phyloP scores from a whole-genome alignment of 2,113 vertebrate species.

The Speoplatyrhinus poulsoni region DNA sequence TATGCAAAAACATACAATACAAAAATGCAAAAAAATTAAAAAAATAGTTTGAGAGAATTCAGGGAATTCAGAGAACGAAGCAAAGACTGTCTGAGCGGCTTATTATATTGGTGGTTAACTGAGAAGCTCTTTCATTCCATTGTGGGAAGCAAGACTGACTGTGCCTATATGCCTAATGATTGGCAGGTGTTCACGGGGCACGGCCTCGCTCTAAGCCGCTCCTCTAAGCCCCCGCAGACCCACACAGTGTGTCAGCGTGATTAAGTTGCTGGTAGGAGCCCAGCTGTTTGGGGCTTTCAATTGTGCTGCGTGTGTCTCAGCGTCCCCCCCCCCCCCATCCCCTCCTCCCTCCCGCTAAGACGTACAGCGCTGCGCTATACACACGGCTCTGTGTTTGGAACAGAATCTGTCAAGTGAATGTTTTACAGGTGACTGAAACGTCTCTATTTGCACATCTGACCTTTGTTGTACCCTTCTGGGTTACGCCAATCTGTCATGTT shows the following conservation, averaged over 20 bases:
- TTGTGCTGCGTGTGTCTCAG: slow-evolving; percentile 30
- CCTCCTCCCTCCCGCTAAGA: too few species aligned
- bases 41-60: too few species aligned
- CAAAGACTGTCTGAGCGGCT: not conserved
- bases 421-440: too few species aligned
- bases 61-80: too few species aligned
- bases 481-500: not conserved
- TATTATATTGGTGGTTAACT: slow-evolving; percentile 10
- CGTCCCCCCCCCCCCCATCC: slow-evolving; percentile 18
- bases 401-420: slow-evolving; percentile 21
- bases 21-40: too few species aligned
- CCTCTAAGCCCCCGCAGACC: slow-evolving; percentile 45
- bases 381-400: slow-evolving; percentile 4
- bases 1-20: too few species aligned
- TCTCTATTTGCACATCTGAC: not conserved
- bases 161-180: slow-evolving; percentile 30
- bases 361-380: not conserved
- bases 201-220: slow-evolving; percentile 48
- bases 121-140: slow-evolving; percentile 1
- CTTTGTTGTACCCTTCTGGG: not conserved
- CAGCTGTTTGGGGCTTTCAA: slow-evolving; percentile 26
- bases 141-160: slow-evolving; percentile 12
- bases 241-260: slow-evolving; percentile 43
- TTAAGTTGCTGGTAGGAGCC: slow-evolving; percentile 34
- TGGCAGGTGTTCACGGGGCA: slow-evolving; percentile 44